Conservation (phyloP, 2,113 vertebrate species). For the Elephas maximus region DNA sequence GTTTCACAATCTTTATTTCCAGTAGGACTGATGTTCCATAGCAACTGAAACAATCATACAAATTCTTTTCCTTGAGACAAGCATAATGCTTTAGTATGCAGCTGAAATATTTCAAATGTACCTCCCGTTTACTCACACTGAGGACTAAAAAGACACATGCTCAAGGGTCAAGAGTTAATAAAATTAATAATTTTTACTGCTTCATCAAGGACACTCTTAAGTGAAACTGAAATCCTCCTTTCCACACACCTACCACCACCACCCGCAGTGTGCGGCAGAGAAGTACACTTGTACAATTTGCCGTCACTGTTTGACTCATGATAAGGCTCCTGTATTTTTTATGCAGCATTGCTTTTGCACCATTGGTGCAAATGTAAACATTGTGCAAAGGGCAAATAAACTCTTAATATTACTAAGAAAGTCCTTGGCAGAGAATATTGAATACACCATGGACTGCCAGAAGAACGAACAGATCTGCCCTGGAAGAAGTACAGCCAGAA, state of each 20-base stretch:
- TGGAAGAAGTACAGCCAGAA: too few relatives aligned
- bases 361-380: neutral
- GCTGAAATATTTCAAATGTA: neutral
- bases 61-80: conserved; percentile 4
- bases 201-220: conserved; percentile 12
- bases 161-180: neutral
- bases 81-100: neutral
- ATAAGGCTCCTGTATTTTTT: neutral
- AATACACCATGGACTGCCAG: too few relatives aligned
- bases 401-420: neutral
- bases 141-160: neutral
- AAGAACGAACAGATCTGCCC: too few relatives aligned
- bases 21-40: conserved; percentile 44
- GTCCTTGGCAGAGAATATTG: too few relatives aligned
- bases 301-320: neutral
- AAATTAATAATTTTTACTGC: neutral
- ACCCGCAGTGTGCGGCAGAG: neutral
- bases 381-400: neutral
- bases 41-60: neutral
- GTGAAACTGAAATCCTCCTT: neutral
- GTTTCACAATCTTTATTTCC: neutral
- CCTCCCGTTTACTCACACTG: neutral
- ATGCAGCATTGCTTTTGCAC: neutral
- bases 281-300: neutral
- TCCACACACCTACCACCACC: too few relatives aligned